Percentiles rank a stretch among this genome's conserved stretches.
Conservation (phyloP, 2,888 invertebrate genomes). For the Drosophila colorata region DNA sequence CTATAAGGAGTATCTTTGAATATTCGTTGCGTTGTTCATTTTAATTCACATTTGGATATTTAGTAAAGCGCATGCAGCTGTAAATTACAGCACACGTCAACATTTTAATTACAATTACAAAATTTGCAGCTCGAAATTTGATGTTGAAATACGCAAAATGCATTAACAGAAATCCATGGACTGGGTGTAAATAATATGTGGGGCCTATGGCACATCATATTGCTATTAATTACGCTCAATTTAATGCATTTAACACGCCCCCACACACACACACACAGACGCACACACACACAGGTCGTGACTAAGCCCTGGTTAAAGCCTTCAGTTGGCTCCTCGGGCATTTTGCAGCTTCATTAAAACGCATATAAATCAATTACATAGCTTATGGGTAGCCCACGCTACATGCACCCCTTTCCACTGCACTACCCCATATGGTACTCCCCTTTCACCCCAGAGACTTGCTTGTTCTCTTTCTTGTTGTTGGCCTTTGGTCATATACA, state of each 20-base stretch:
- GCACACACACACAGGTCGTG: background rate
- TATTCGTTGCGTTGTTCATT: background rate
- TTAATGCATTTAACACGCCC: slow-evolving; percentile 50
- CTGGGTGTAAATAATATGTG: slow-evolving; percentile 8
- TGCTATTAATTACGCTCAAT: slow-evolving; percentile 61
- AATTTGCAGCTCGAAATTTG: background rate
- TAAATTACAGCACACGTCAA: background rate
- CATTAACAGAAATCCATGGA: background rate
- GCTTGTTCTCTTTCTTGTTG: background rate
- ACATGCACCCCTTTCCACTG: no score
- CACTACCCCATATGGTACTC: background rate
- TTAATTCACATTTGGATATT: background rate
- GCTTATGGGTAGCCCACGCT: slow-evolving; percentile 36
- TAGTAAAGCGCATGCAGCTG: background rate
- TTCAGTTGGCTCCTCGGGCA: background rate
- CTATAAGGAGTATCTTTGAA: background rate
- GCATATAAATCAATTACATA: slow-evolving; percentile 69
- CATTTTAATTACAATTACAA: background rate
- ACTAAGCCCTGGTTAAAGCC: background rate
- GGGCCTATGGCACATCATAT: slow-evolving; percentile 29
- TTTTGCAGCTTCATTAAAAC: slow-evolving; percentile 58
- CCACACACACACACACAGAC: slow-evolving; percentile 3
- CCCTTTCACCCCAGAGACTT: background rate
- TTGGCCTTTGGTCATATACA: background rate
- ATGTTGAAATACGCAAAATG: background rate